Evolutionary conservation across 2,113 vertebrate species (phyloP).

Genomic region (Platysteira castanea): DNA sequence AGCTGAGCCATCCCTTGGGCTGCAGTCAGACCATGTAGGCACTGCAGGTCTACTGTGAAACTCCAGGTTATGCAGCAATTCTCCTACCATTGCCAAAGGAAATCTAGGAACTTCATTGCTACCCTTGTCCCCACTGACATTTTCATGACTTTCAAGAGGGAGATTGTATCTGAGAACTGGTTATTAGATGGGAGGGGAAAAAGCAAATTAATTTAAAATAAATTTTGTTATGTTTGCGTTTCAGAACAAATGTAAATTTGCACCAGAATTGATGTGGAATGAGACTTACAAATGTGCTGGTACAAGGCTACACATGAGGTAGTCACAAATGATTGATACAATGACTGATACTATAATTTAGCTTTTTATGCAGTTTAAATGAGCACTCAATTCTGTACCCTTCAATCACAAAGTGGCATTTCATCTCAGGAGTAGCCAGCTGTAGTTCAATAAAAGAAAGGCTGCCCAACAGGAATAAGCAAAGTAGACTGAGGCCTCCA

Average conservation of each 20-base stretch:
- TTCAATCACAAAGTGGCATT: conserved; percentile 37
- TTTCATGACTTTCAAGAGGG: neutral
- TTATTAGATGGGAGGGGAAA: neutral
- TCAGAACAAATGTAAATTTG: neutral
- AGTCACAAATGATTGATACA: conserved; percentile 19
- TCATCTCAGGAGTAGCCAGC: conserved; percentile 10
- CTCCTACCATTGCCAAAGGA: neutral
- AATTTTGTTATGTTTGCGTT: neutral
- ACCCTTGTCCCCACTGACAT: neutral
- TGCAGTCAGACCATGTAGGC: rapidly evolving
- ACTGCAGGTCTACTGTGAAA: neutral
- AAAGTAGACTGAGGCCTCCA: conserved; percentile 19
- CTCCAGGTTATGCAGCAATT: neutral
- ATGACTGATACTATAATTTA: conserved; percentile 9
- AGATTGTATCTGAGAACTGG: neutral
- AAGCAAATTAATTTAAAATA: neutral
- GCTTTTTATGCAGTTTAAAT: conserved; percentile 25
- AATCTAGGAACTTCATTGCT: neutral
- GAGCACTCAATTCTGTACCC: conserved; percentile 14
- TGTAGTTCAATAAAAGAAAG: conserved; percentile 13
- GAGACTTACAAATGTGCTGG: neutral
- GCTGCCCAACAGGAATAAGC: conserved; percentile 2
- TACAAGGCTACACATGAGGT: neutral
- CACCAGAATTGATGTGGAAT: neutral
- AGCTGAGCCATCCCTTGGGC: neutral